Base-by-base conservation (phyloP, 53 echinoderm and acorn worm genomes). In the Astropecten irregularis region DNA sequence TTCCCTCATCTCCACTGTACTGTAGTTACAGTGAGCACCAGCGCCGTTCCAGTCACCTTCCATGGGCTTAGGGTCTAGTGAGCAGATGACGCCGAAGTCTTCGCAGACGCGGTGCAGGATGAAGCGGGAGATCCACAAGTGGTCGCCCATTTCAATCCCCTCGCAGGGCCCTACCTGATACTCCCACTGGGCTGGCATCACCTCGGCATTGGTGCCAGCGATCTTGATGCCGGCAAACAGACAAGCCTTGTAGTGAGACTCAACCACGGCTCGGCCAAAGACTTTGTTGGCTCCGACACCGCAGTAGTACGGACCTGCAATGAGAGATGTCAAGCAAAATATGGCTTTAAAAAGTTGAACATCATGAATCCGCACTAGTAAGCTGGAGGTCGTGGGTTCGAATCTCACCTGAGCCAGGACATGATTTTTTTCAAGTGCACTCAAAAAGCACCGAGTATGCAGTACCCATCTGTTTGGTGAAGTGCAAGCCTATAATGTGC, bases 131-230 rank as follows among this genome's bases (percentile, higher is more conserved):
- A 99, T 94, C 99, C 94, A 94, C 6, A 99, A 57, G 62, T 99
- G 99, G 31, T 99, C 94, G 6, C 94, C 99, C 91, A 95, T 90
- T 20, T 83, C 59, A 23, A 97, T 97, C 16, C 97, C 97, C 85
- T 92, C 92, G 83, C 97, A 97, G 8, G 97, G 97, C 18, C 97
- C 97, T 53, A 97, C 90, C 62, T 99, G 99, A 85, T 77, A 99
- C 85, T 99, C 99, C 99, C 99, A 99, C 83, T 99, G 94, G 31
- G 94, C 99, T 9, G 99, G 99, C 99, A 99, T 99, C 8, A 94
- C 99, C 71, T 99, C 99, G 33, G 99, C 99, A 48, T 99, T 99
- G 9, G 94, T 90, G 1, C 99, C 99, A 21, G 88, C 90, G 0
- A 99, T 99, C 74, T 90, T 90, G 15, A 99, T 77, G n/a, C 99